Base-by-base conservation (phyloP, 2,888 invertebrate species). In the Eudemis profundana region DNA sequence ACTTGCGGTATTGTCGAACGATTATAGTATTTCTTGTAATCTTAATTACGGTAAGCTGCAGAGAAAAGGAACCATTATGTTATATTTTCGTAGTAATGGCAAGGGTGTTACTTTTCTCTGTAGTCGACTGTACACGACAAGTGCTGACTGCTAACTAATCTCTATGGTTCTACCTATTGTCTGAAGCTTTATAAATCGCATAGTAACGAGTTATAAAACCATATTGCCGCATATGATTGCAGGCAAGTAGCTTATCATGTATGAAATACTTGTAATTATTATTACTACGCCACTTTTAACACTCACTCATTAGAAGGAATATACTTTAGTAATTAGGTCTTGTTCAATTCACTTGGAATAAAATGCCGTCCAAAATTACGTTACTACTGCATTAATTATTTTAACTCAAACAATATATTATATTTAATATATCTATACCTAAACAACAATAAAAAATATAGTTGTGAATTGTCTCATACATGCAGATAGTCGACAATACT, bases 291-390 rank as follows among this genome's bases (percentile, higher is more conserved):
- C 23, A 12, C n/a, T 14, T 36, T 23, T 14, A 36, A 23, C 15
- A 15, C 29, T 27, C n/a, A 47, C 23, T 8, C 33, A 4, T 23
- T 47, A 27, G 23, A 23, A 59, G n/a, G 14, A 38, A 15, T 38
- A 60, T 36, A 12, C 4, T 42, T 47, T 51, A 63, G 53, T 66
- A 51, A 53, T 56, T 64, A 60, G 38, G 21, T 38, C 47, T 57
- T 42, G 36, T 57, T 56, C 40, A 50, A 62, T 63, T 60, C 50
- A 63, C 40, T 62, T 42, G 60, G 72, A 81, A 83, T 82, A 78
- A 74, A 75, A 85, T 78, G 87, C 89, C 88, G 88, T 88, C 88
- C 88, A 86, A 77, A 78, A 59, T 85, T 83, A 78, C 76, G 77
- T 86, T 84, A 85, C 75, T 81, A 74, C 72, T 71, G 68, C 70